phyloP scores from a whole-genome alignment of 2,113 vertebrate genomes.

The Hippolais icterina region DNA sequence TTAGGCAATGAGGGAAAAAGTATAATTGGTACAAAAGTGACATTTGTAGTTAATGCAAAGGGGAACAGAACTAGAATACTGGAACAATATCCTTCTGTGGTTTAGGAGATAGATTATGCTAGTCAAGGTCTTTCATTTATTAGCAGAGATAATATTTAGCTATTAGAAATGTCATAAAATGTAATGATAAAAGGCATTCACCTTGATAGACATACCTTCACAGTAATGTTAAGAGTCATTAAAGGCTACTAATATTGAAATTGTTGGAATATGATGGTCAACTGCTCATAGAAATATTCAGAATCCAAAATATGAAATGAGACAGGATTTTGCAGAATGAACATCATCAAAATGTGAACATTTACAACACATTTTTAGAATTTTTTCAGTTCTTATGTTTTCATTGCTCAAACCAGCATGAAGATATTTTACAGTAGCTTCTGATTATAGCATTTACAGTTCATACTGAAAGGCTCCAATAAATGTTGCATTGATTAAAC shows the following conservation, averaged over 20 bases:
- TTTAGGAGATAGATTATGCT: not conserved
- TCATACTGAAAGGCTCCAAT: not conserved
- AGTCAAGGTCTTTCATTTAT: not conserved
- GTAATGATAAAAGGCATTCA: not conserved
- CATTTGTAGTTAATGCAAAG: not conserved
- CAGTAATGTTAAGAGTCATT: not conserved
- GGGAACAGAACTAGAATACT: not conserved
- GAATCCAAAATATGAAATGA: not conserved
- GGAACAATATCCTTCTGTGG: not conserved
- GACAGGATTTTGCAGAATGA: not conserved
- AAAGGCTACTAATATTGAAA: not conserved
- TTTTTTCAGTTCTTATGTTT: not conserved
- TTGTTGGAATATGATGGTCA: not conserved
- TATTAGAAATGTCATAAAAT: not conserved
- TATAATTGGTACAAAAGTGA: not conserved
- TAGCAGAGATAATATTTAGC: not conserved
- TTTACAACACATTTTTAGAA: not conserved
- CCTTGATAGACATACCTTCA: not conserved
- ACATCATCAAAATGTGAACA: not conserved
- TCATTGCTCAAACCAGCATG: not conserved
- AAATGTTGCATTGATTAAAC: not conserved
- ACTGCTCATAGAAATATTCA: not conserved
- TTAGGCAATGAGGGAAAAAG: not conserved
- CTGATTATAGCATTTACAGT: not conserved
- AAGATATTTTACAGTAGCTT: not conserved